phyloP scores from a whole-genome alignment of 1,140 invertebrate genomes.

The Drosophila elegans region DNA sequence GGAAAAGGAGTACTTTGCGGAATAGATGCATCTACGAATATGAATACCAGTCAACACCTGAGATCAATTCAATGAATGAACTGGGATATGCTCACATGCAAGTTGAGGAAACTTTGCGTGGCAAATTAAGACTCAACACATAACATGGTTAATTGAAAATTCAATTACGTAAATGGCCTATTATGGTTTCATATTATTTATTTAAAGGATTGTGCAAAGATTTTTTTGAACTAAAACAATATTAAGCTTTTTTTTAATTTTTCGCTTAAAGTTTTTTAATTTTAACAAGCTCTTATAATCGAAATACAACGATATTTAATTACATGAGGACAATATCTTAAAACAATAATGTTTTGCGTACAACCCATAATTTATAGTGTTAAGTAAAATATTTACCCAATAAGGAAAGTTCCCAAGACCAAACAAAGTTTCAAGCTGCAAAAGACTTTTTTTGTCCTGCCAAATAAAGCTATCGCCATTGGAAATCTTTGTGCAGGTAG shows the following conservation, averaged over 20 bases:
- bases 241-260: too few relatives aligned
- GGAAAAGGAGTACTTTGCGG: slow-evolving; percentile 7
- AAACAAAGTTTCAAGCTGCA: not conserved
- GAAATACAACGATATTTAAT: not conserved
- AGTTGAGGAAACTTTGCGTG: not conserved
- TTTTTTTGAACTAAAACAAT: too few relatives aligned
- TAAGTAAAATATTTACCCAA: not conserved
- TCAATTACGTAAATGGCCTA: not conserved
- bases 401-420: not conserved
- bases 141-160: not conserved
- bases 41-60: slow-evolving; percentile 42
- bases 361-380: not conserved
- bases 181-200: too few relatives aligned
- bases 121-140: not conserved
- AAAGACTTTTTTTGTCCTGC: not conserved
- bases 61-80: slow-evolving; percentile 33
- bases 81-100: not conserved
- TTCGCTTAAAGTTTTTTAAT: too few relatives aligned
- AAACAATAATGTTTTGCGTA: too few relatives aligned
- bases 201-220: too few relatives aligned
- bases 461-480: slow-evolving; percentile 32
- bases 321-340: too few relatives aligned
- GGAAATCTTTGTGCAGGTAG: slow-evolving; percentile 14
- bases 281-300: too few relatives aligned
- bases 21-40: slow-evolving; percentile 42